Evolutionary conservation across 2,888 invertebrate species (phyloP), one percentile per base, ranked within the genome.

Genomic region (Carabus problematicus): DNA sequence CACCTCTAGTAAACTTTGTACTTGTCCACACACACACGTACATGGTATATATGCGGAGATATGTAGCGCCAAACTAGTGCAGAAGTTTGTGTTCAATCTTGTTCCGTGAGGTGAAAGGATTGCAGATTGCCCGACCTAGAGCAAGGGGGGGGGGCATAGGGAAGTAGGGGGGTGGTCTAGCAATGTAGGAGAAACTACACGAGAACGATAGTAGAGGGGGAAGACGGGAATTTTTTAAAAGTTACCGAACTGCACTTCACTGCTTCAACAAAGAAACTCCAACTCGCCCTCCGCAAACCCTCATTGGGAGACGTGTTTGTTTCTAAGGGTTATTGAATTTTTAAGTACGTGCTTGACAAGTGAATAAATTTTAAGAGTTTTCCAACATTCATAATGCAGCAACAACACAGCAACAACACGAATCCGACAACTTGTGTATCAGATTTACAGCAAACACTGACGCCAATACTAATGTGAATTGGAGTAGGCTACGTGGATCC

Each of bases 241-340:
- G 56, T 64, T 64, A 55, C 19, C 39, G 29, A 64, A 64, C 56
- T 64, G 56, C 64, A 64, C 16, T 55, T 3, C 12, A 9, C 64
- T n/a, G 42, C 16, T 3, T 29, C 39, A 45, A 56, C 43, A 64
- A 56, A 56, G 56, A 56, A 56, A 56, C 29, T 18, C 14, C 45
- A 1, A 1, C 45, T 14, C 14, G 3, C 58, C 9, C 12, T 59
- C 52, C 52, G 14, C 19, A n/a, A 12, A 19, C 18, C 18, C 18
- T n/a, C 49, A 7, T 14, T n/a, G 14, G 8, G 19, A 56, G 18
- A 45, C 19, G 40, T 68, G 61, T 61, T 69, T 69, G 69, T 62
- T 69, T 69, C 62, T 69, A 6, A 54, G 54, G 69, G 69, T 69
- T 69, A 69, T 69, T 69, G 69, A 69, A 69, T 69, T 69, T 56